A percentile compares a stretch with the other conserved stretches of the same genome.
Evolutionary conservation across 2,113 vertebrate species (phyloP).

Genomic region (Dunckerocampus dactyliophorus): DNA sequence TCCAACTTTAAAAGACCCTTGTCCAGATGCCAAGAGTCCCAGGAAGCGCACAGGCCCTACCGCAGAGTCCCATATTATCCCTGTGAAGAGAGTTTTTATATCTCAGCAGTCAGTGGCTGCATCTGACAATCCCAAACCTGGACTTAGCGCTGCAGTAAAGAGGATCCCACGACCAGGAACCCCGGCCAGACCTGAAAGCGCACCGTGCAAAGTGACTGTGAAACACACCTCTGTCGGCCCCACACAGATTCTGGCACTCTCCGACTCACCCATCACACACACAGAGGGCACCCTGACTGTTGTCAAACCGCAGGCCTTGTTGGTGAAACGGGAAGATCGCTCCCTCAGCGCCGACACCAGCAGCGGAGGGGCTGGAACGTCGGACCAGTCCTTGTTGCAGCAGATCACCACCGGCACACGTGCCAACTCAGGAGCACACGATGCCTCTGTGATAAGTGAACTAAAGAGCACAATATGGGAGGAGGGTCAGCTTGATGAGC

Average conservation of each 20-base stretch:
- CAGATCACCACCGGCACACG: slow-evolving; percentile 81
- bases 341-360: slow-evolving; percentile 70
- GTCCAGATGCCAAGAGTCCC: slow-evolving; percentile 80
- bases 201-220: slow-evolving; percentile 73
- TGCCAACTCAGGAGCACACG: slow-evolving; percentile 77
- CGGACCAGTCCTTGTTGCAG: slow-evolving; percentile 79
- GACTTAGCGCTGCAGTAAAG: slow-evolving; percentile 64
- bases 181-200: slow-evolving; percentile 75
- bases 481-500: slow-evolving; percentile 77
- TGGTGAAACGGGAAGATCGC: slow-evolving; percentile 76
- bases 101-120: slow-evolving; percentile 74
- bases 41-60: slow-evolving; percentile 76
- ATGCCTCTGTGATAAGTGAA: slow-evolving; percentile 71
- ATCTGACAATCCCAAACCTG: slow-evolving; percentile 72
- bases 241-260: slow-evolving; percentile 71
- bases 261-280: slow-evolving; percentile 68
- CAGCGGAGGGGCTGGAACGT: slow-evolving; percentile 59
- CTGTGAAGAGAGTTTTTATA: slow-evolving; percentile 89
- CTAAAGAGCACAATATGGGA: slow-evolving; percentile 88
- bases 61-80: slow-evolving; percentile 84
- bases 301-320: slow-evolving; percentile 74
- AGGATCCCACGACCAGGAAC: slow-evolving; percentile 75
- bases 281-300: slow-evolving; percentile 75
- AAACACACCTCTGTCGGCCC: slow-evolving; percentile 68
- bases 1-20: slow-evolving; percentile 75